These are phyloP conservation scores for Caiman crocodilus DNA, from an alignment of 2,797 vertebrate species.

Conservation along the genomic window DNA sequence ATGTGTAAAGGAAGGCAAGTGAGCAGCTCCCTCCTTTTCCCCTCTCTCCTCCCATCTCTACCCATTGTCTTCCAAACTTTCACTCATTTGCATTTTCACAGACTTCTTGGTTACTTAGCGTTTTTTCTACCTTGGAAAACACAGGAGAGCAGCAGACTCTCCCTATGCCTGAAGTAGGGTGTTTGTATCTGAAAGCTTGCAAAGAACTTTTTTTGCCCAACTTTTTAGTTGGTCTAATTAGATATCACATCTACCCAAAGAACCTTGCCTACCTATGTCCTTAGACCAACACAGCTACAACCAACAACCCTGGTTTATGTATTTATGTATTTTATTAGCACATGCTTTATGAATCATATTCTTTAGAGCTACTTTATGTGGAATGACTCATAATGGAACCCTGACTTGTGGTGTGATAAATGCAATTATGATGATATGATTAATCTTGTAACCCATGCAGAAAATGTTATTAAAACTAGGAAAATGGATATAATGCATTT, in stretches of 20 bases:
- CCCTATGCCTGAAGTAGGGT: not conserved
- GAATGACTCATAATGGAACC: not conserved
- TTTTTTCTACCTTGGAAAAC: too few relatives aligned
- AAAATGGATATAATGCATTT: not conserved
- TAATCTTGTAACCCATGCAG: not conserved
- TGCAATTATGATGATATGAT: not conserved
- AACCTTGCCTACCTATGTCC: too few relatives aligned
- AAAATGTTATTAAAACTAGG: not conserved
- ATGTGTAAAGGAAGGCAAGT: too few relatives aligned
- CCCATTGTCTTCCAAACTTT: too few relatives aligned
- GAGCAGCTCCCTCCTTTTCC: too few relatives aligned
- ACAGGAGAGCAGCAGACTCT: not conserved
- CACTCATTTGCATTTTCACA: too few relatives aligned
- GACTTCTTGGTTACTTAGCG: too few relatives aligned
- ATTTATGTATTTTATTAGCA: not conserved
- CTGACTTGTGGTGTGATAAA: not conserved
- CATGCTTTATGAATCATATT: accelerated
- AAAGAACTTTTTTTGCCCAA: not conserved
- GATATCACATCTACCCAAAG: too few relatives aligned
- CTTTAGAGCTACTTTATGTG: not conserved
- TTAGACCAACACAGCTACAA: too few relatives aligned
- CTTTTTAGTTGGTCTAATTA: too few relatives aligned
- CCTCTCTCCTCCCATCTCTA: too few relatives aligned
- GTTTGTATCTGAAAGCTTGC: not conserved
- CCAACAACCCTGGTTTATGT: not conserved